phyloP scores from a whole-genome alignment of 30 jellyfish, hydroid and myxozoan genomes.

The Pseudorhiza aurosa region DNA sequence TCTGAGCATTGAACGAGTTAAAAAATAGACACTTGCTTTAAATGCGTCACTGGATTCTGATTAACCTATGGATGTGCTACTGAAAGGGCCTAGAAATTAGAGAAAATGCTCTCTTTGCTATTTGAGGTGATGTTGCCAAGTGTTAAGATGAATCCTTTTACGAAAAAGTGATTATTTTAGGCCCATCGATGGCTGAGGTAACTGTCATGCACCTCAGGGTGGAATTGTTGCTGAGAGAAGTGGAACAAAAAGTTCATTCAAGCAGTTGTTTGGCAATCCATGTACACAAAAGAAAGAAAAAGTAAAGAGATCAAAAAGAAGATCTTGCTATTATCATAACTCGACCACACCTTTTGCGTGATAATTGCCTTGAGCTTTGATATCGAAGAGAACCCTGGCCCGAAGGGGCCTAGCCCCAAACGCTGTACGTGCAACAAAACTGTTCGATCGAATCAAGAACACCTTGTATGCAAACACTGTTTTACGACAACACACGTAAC shows the following conservation, averaged over 20 bases:
- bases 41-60: too few relatives aligned
- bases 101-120: too few relatives aligned
- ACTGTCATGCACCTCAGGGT: not conserved
- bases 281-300: slow-evolving; percentile 23
- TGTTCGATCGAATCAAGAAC: slow-evolving; percentile 22
- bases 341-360: slow-evolving; percentile 29
- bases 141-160: too few relatives aligned
- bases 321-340: slow-evolving; percentile 10
- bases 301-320: slow-evolving; percentile 33
- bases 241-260: slow-evolving; percentile 17
- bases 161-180: not conserved
- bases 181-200: slow-evolving; percentile 10
- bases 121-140: too few relatives aligned
- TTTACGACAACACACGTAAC: slow-evolving; percentile 26
- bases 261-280: slow-evolving; percentile 22
- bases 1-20: too few relatives aligned
- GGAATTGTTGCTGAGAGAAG: slow-evolving; percentile 29
- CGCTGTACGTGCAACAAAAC: slow-evolving; percentile 40
- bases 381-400: slow-evolving; percentile 59
- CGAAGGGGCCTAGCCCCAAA: slow-evolving; percentile 22
- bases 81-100: too few relatives aligned
- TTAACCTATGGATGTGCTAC: too few relatives aligned
- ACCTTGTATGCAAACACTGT: slow-evolving; percentile 18
- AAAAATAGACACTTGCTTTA: too few relatives aligned
- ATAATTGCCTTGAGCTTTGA: slow-evolving; percentile 6